Conservation (phyloP, 2,113 vertebrate genomes). For the Heliornis fulica region DNA sequence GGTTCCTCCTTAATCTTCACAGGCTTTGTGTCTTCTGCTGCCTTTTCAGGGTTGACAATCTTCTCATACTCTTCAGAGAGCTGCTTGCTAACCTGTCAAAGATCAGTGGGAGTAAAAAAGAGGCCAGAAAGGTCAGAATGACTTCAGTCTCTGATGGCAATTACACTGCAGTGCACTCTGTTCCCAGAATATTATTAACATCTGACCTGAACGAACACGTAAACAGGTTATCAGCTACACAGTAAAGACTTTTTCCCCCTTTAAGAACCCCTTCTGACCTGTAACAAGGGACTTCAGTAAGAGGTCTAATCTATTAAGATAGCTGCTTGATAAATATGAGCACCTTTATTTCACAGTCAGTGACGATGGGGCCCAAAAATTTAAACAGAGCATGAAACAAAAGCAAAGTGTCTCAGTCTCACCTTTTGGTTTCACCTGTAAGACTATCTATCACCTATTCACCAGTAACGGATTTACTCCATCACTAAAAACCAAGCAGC, state of each 20-base stretch:
- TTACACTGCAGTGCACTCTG: not conserved
- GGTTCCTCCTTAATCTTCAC: conserved; percentile 93
- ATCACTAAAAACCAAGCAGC: not conserved
- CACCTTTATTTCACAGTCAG: not conserved
- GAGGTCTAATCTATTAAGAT: not conserved
- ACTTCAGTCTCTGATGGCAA: conserved; percentile 15
- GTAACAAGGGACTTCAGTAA: not conserved
- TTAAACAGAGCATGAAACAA: not conserved
- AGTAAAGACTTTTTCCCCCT: not conserved
- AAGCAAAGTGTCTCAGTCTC: not conserved
- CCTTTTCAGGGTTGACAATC: conserved; percentile 94
- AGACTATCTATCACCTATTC: not conserved
- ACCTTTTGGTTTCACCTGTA: not conserved
- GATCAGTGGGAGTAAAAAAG: not conserved
- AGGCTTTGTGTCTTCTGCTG: conserved; percentile 92
- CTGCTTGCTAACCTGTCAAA: conserved; percentile 89
- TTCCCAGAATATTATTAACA: conserved; percentile 9
- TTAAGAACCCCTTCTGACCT: not conserved
- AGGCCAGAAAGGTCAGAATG: not conserved
- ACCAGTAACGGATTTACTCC: not conserved
- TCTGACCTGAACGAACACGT: not conserved
- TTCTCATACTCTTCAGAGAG: conserved; percentile 95
- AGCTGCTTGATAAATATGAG: not conserved
- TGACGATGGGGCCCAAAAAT: not conserved
- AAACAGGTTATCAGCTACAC: not conserved